Conservation (phyloP, 2,113 vertebrate species). For the Gallinago media region DNA sequence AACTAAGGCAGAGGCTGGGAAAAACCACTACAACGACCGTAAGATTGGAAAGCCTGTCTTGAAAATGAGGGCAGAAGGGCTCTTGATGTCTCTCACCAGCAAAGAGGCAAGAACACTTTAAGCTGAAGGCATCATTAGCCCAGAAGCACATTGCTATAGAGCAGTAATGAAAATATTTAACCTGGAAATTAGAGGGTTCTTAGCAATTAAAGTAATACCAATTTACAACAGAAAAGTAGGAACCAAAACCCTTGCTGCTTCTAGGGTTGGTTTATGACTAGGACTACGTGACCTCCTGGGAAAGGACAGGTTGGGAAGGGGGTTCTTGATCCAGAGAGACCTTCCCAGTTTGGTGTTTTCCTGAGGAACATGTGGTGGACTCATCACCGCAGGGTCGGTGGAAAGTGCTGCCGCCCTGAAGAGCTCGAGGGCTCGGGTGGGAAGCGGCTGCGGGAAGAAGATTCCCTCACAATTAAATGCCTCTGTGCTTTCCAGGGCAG, state of each 20-base stretch:
- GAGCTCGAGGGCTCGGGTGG: neutral
- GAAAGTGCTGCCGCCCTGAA: too few relatives aligned
- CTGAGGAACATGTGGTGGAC: neutral
- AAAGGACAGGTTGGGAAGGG: neutral
- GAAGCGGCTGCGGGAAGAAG: neutral
- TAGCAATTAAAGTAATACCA: neutral
- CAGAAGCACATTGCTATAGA: neutral
- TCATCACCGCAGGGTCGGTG: neutral
- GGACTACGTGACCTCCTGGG: accelerated
- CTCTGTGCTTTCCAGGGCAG: neutral
- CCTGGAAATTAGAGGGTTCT: neutral
- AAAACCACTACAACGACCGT: accelerated
- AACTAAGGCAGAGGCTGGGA: neutral
- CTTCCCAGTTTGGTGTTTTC: neutral
- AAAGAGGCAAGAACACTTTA: neutral
- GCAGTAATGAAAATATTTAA: conserved; percentile 8
- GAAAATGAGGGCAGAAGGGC: neutral
- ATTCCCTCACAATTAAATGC: neutral
- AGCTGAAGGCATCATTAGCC: neutral
- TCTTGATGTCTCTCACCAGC: neutral
- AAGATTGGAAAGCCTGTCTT: neutral
- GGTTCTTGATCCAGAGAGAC: neutral
- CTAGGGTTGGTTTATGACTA: neutral
- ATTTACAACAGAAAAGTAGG: neutral
- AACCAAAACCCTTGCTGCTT: neutral